Percentiles rank a stretch among this genome's conserved stretches.
Conservation (phyloP, 1,140 invertebrate species). For the Druon quercuslanigerum region DNA sequence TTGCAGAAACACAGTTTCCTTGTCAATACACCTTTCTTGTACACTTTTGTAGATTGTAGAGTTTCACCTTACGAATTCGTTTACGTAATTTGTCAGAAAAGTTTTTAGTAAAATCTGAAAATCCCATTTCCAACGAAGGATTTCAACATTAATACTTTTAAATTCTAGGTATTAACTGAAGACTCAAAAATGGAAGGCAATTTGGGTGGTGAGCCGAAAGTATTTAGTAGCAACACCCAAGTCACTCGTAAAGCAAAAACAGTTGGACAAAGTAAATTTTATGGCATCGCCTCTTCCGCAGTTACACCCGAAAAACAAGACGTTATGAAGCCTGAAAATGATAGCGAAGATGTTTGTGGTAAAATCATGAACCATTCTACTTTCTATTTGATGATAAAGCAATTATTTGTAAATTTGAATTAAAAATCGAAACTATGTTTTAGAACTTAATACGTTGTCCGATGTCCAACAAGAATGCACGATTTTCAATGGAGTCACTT, state of each 20-base stretch:
- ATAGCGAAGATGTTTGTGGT: conserved; percentile 80
- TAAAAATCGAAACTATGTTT: conserved; percentile 16
- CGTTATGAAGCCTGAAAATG: conserved; percentile 85
- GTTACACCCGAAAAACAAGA: conserved; percentile 83
- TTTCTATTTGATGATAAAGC: not conserved
- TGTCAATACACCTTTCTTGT: conserved; percentile 1
- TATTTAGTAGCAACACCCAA: conserved; percentile 47
- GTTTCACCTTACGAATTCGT: not conserved
- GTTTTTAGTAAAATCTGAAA: not conserved
- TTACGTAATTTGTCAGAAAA: not conserved
- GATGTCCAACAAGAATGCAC: conserved; percentile 91
- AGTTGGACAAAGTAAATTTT: conserved; percentile 74
- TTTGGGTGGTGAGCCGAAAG: conserved; percentile 54
- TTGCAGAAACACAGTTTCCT: conserved; percentile 16
- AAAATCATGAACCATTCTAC: conserved; percentile 39
- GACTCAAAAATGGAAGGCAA: conserved; percentile 71
- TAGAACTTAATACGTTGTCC: conserved; percentile 74
- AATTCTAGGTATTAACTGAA: conserved; percentile 67
- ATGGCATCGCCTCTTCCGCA: conserved; percentile 62
- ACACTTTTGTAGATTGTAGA: conserved; percentile 12
- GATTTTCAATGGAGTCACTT: conserved; percentile 95
- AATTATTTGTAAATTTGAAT: conserved; percentile 24
- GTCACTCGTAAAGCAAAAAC: conserved; percentile 61
- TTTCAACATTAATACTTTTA: conserved; percentile 15
- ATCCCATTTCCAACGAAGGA: not conserved